phyloP scores from a whole-genome alignment of 2,113 vertebrate species.

The Alexandromys fortis region DNA sequence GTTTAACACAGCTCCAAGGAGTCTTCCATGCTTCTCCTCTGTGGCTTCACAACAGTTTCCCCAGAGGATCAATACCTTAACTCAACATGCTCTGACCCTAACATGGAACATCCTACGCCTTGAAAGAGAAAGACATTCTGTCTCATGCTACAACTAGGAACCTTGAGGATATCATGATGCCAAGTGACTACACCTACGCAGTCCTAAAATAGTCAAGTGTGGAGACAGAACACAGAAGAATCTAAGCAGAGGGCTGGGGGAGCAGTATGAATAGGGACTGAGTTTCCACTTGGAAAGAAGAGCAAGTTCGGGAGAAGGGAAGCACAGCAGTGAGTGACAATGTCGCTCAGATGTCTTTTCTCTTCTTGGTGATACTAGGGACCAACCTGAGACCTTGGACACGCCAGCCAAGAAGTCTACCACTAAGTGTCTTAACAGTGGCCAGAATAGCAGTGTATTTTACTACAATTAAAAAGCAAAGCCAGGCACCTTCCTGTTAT shows the following conservation, averaged over 20 bases:
- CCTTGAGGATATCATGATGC: rapidly evolving
- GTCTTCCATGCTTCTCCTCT: rapidly evolving
- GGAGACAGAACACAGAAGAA: neutral
- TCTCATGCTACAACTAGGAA: rapidly evolving
- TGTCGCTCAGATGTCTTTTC: rapidly evolving
- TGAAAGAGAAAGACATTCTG: too few relatives aligned
- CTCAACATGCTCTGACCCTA: rapidly evolving
- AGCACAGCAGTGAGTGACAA: rapidly evolving
- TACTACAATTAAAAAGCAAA: neutral
- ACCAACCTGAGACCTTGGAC: neutral
- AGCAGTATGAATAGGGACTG: neutral
- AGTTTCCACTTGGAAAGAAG: neutral
- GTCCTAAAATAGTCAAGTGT: too few relatives aligned
- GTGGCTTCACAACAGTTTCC: neutral
- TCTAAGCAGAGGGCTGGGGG: neutral
- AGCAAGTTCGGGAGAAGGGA: rapidly evolving
- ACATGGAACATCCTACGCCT: rapidly evolving
- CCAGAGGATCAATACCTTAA: rapidly evolving
- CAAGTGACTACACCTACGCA: rapidly evolving
- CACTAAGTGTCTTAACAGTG: too few relatives aligned
- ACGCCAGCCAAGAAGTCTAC: neutral
- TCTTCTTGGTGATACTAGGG: neutral
- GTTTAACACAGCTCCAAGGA: neutral
- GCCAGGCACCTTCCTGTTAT: too few relatives aligned
- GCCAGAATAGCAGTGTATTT: neutral